These are phyloP conservation scores for Zaprionus lineosus DNA, from an alignment of 2,888 invertebrate genomes.

Conservation along the genomic window DNA sequence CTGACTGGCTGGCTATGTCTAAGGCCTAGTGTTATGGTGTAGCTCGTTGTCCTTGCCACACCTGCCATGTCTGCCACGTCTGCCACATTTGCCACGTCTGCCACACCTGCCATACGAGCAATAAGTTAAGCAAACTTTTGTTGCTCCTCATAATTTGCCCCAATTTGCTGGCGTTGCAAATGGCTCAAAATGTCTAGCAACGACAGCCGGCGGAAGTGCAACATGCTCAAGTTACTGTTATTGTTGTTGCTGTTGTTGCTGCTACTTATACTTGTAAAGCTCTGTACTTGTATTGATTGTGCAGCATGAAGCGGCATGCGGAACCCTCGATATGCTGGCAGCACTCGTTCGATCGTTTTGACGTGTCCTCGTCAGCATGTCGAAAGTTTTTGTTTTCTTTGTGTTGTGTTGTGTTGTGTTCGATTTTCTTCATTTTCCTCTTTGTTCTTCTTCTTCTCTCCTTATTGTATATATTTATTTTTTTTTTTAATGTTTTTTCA, in stretches of 20 bases:
- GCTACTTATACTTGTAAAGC: conserved; percentile 14
- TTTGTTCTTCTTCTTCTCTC: too few species aligned
- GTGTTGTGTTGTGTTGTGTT: conserved; percentile 12
- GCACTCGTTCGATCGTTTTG: conserved; percentile 70
- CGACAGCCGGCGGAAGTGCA: conserved; percentile 74
- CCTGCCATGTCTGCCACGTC: conserved; percentile 7
- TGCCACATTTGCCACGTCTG: conserved; percentile 35
- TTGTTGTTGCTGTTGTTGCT: conserved; percentile 9
- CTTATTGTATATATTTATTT: too few species aligned
- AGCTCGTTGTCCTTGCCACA: not conserved
- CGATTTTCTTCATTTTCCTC: not conserved
- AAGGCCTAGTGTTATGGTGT: too few species aligned
- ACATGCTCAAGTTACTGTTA: conserved; percentile 70
- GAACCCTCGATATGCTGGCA: conserved; percentile 33
- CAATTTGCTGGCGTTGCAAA: conserved; percentile 76
- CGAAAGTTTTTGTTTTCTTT: conserved; percentile 51
- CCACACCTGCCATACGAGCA: not conserved
- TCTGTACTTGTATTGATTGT: conserved; percentile 47
- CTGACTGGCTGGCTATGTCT: too few species aligned
- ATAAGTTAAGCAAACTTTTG: conserved; percentile 18
- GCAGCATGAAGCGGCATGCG: conserved; percentile 25
- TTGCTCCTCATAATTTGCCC: conserved; percentile 72
- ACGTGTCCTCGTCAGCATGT: conserved; percentile 71
- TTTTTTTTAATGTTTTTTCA: conserved; percentile 25
- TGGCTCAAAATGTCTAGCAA: conserved; percentile 67